Conservation (phyloP, 2,888 invertebrate species). For the Pristionchus fissidentatus region DNA sequence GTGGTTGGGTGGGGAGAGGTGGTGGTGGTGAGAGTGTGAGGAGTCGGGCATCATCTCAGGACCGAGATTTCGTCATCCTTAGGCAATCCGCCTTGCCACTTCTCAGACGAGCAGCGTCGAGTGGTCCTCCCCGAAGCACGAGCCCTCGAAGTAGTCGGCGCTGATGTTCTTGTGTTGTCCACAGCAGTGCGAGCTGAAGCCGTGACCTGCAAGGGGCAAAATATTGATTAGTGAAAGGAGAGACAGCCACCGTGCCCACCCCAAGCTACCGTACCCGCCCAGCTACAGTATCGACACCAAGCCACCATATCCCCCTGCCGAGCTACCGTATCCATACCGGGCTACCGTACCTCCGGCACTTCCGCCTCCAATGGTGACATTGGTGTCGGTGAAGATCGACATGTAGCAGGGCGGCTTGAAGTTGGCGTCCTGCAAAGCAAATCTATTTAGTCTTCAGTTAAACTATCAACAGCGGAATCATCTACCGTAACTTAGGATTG, state of each 20-base stretch:
- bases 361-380: slow-evolving; percentile 21
- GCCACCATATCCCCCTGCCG: neutral
- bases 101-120: neutral
- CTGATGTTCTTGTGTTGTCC: slow-evolving; percentile 32
- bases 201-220: slow-evolving; percentile 40
- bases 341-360: slow-evolving; percentile 25
- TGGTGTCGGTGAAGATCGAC: neutral
- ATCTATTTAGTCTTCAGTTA: neutral
- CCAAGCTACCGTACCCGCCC: neutral
- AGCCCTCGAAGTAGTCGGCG: slow-evolving; percentile 30
- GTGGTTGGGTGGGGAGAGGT: neutral
- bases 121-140: slow-evolving; percentile 30
- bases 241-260: neutral
- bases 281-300: neutral
- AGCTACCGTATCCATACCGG: neutral
- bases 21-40: neutral
- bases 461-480: neutral
- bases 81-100: slow-evolving; percentile 1
- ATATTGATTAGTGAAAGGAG: slow-evolving; percentile 2
- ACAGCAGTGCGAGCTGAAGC: slow-evolving; percentile 37
- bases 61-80: slow-evolving; percentile 32
- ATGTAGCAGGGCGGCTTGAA: slow-evolving; percentile 48
- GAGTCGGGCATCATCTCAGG: slow-evolving; percentile 31
- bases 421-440: slow-evolving; percentile 22
- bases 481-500: neutral